These are phyloP conservation scores for Hydrozoanthus tunicans DNA, from an alignment of 64 coral and sea anemone genomes.

Conservation along the genomic window DNA sequence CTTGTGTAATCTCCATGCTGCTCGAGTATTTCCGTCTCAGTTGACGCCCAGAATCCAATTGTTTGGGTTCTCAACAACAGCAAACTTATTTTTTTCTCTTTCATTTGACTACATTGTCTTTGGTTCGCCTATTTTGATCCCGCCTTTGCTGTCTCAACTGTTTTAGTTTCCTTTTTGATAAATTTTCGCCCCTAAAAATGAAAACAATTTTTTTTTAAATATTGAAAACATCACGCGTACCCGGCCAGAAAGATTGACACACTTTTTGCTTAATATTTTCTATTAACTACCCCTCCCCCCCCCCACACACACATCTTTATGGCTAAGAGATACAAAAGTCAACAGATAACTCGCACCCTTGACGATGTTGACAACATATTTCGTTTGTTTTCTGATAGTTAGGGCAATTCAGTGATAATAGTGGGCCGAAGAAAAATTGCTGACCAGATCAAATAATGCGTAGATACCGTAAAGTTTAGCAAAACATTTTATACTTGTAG, in stretches of 20 bases:
- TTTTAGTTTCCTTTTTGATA: conserved; percentile 22
- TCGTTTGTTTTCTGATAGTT: too few relatives aligned
- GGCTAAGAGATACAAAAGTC: too few relatives aligned
- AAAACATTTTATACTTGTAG: too few relatives aligned
- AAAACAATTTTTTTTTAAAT: not conserved
- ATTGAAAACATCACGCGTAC: not conserved
- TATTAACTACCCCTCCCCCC: not conserved
- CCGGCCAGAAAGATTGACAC: not conserved
- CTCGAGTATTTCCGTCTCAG: too few relatives aligned
- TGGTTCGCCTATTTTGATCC: not conserved
- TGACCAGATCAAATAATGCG: not conserved
- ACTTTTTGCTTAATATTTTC: not conserved
- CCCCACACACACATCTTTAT: not conserved
- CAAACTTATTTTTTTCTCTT: not conserved
- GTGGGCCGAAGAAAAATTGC: not conserved
- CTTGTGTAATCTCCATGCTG: too few relatives aligned
- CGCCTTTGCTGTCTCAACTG: conserved; percentile 29
- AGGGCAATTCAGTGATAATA: too few relatives aligned
- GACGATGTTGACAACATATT: too few relatives aligned
- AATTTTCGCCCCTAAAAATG: not conserved
- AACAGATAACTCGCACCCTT: too few relatives aligned
- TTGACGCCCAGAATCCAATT: too few relatives aligned
- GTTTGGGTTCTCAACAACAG: not conserved
- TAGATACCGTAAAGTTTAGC: too few relatives aligned
- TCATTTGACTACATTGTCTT: conserved; percentile 26